Conservation (phyloP, 1,140 invertebrate species). For the Brachionus rotundiformis region DNA sequence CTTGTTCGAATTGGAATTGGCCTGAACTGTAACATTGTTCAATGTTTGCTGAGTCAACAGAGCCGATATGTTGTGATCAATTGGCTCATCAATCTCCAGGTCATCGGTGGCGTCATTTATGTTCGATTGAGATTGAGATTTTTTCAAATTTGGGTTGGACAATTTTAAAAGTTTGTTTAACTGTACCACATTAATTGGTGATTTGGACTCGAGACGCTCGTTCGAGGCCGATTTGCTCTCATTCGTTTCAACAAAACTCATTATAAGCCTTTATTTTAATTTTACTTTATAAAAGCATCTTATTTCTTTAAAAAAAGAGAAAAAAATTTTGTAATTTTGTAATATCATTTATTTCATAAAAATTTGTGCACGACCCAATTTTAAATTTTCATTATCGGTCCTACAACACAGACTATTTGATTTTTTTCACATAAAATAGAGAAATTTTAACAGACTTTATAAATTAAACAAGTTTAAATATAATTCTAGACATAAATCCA, state of each 20-base stretch:
- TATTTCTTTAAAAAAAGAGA: slow-evolving; percentile 11
- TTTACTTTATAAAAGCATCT: background rate
- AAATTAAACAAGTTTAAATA: background rate
- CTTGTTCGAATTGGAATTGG: background rate
- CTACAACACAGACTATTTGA: background rate
- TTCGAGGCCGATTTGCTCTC: background rate
- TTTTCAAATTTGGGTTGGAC: slow-evolving; percentile 28
- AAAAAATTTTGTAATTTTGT: too few relatives aligned
- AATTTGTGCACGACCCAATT: background rate
- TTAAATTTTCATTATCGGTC: background rate
- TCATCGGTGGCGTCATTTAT: background rate
- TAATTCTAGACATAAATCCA: background rate
- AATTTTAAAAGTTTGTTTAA: slow-evolving; percentile 22
- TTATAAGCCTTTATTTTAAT: background rate
- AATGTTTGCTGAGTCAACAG: background rate
- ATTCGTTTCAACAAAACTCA: slow-evolving; percentile 1
- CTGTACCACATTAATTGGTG: slow-evolving; percentile 29
- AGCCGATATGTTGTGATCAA: background rate
- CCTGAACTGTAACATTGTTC: background rate
- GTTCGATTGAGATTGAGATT: background rate
- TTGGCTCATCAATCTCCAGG: background rate
- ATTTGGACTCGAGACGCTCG: slow-evolving; percentile 11
- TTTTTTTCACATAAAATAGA: background rate
- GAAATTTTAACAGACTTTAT: background rate
- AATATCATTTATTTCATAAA: background rate